These are phyloP conservation scores for Austrolebias charrua DNA, from an alignment of 2,797 vertebrate genomes.

Conservation along the genomic window DNA sequence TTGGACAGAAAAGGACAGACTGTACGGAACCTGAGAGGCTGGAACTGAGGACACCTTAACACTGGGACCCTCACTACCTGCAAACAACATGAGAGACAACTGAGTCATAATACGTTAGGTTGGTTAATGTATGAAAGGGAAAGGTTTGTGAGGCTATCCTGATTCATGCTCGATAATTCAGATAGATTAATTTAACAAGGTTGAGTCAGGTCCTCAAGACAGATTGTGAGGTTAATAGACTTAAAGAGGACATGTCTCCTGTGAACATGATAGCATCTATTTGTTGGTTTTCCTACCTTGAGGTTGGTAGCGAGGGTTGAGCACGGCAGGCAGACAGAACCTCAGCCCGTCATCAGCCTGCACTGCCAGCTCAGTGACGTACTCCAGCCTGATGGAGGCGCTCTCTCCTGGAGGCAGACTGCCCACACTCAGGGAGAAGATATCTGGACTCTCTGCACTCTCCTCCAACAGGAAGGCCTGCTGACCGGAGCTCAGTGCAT, in stretches of 20 bases:
- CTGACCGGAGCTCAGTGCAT: constrained; percentile 71
- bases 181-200: too few relatives aligned
- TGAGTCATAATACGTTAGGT: too few relatives aligned
- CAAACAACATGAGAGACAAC: background rate
- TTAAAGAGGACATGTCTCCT: too few relatives aligned
- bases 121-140: too few relatives aligned
- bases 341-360: constrained; percentile 80
- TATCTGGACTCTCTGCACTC: constrained; percentile 76
- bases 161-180: too few relatives aligned
- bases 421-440: constrained; percentile 78
- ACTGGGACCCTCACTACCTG: constrained; percentile 1
- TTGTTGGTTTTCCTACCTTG: background rate
- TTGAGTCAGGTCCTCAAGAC: too few relatives aligned
- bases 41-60: constrained; percentile 1
- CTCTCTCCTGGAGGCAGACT: constrained; percentile 79
- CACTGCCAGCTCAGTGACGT: constrained; percentile 81
- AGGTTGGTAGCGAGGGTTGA: constrained; percentile 14
- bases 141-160: too few relatives aligned
- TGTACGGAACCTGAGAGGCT: constrained; percentile 77
- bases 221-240: too few relatives aligned
- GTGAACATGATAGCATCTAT: too few relatives aligned
- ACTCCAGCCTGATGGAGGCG: constrained; percentile 79
- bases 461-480: constrained; percentile 82
- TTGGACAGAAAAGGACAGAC: constrained; percentile 70
- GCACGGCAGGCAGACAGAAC: constrained; percentile 79